Base-by-base conservation (phyloP, 23 tunicate genomes). In the Styela clava region DNA sequence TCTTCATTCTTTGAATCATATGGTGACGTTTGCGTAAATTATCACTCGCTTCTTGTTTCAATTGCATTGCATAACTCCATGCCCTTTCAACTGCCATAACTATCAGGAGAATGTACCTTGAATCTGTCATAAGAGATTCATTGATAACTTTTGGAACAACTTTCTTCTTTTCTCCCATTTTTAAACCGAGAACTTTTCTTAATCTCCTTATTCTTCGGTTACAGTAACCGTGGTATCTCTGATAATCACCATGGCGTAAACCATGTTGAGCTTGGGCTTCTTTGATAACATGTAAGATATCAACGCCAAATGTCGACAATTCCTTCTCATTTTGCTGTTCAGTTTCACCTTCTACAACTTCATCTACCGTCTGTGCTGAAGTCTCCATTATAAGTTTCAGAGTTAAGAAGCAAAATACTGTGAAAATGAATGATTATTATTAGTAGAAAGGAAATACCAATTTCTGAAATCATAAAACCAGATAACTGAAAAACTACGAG, bases 231-330 rank as follows among this genome's bases (percentile, higher is more conserved):
- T 85, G 89, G 78, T 93, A 93, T 16, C 98, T 83, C 63, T 87
- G 98, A 35, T 93, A 93, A 70, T 93, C 90, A 12, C 93, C 98
- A 73, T 93, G 98, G n/a, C 93, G 81, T 37, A 93, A 64, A 1
- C 98, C 98, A 81, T 93, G 98, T 63, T 93, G 93, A 3, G 88
- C 62, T 61, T 93, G 98, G 20, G 93, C 98, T 63, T 87, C 88
- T 74, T 93, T 87, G n/a, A 93, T 89, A 0, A 93, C 89, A 76
- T 69, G 81, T 79, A 87, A 84, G 16, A 93, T 69, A 52, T 93
- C 98, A 27, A 93, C 86, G 69, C 84, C 79, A 64, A 93, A 93
- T 23, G 64, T 76, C n/a, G 56, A 5, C 12, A 44, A 44, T 12
- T 44, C 56, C 12, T 44, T 44, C 7, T 44, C 12, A 5, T 7